Evolutionary conservation across 92 coral and sea anemone species (phyloP), one percentile per base, ranked within the genome.

Genomic region (Paramuricea clavata): DNA sequence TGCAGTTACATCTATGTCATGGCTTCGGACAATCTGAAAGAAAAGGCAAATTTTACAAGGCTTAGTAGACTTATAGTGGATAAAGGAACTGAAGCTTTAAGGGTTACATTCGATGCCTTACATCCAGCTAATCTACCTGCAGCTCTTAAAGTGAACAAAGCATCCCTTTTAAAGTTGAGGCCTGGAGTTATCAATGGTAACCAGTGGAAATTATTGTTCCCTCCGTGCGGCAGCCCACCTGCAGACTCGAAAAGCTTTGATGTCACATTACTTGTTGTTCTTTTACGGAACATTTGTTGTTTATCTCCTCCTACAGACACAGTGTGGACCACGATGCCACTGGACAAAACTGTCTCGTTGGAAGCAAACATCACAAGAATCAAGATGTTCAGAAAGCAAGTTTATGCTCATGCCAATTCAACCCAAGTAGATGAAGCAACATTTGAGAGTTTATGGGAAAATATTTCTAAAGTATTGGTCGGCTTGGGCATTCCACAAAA

Each of bases 61-160:
- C 62, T 54, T 19, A 17, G 25, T 54, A 19, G 62, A 54, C 62
- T 54, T 54, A 10, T 54, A 13, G 62, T 54, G 11, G 62, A 54
- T 19, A 54, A 54, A 54, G 62, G 62, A 54, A 54, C 62, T 54
- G 62, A 54, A 21, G 62, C 62, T 54, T 54, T 54, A 23, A 54
- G 62, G 17, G 17, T 10, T 54, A 54, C 62, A 17, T 21, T 54
- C 4, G 62, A 54, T 54, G 19, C 25, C 22, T 10, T 54, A 5
- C 62, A 54, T 54, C 62, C 62, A 2, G 62, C 27, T 13, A 21
- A 13, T 21, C 22, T 54, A 54, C 62, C 62, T 19, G 25, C 6
- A 1, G 62, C 17, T 19, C 27, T 54, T 5, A 19, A 2, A 10
- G 62, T 23, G 4, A 54, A 6, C 62, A 54, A 8, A 21, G 19